A percentile compares a stretch with the other conserved stretches of the same genome.
phyloP scores from a whole-genome alignment of 2,113 vertebrate species.

The Anarhynchus alexandrinus region DNA sequence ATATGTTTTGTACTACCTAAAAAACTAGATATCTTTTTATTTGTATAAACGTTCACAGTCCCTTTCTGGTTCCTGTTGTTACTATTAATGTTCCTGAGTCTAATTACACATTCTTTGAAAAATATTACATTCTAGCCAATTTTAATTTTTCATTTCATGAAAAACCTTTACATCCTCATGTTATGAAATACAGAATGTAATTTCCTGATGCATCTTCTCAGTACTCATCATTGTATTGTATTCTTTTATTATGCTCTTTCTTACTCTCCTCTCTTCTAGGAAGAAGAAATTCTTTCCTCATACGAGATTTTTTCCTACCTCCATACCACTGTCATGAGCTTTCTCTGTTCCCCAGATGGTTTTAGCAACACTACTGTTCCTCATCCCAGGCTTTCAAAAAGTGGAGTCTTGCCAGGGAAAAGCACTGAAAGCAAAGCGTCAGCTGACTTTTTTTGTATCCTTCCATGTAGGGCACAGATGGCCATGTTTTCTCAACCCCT shows the following conservation, averaged over 20 bases:
- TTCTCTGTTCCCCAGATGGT: constrained; percentile 26
- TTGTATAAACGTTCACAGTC: not conserved
- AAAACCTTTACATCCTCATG: not conserved
- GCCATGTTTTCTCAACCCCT: constrained; percentile 1
- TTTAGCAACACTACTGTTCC: not conserved
- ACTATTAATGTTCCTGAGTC: not conserved
- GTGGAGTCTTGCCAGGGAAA: constrained; percentile 40
- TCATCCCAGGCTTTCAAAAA: constrained; percentile 10
- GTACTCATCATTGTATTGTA: not conserved
- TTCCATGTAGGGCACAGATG: constrained; percentile 44
- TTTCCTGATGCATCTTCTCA: not conserved
- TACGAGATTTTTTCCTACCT: not conserved
- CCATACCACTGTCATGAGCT: not conserved
- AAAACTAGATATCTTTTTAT: not conserved
- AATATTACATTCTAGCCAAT: not conserved
- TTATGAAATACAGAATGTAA: not conserved
- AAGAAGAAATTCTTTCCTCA: not conserved
- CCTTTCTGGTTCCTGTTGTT: not conserved
- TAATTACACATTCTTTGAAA: not conserved
- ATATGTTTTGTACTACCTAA: not conserved
- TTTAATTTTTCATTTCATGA: not conserved
- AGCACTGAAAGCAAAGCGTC: constrained; percentile 38
- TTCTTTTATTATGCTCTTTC: not conserved
- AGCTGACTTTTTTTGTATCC: constrained; percentile 8
- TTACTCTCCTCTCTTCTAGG: not conserved